Evolutionary conservation across 2,888 invertebrate genomes (phyloP), one percentile per base, ranked within the genome.

Genomic region (Lepetodrilus schrolli): DNA sequence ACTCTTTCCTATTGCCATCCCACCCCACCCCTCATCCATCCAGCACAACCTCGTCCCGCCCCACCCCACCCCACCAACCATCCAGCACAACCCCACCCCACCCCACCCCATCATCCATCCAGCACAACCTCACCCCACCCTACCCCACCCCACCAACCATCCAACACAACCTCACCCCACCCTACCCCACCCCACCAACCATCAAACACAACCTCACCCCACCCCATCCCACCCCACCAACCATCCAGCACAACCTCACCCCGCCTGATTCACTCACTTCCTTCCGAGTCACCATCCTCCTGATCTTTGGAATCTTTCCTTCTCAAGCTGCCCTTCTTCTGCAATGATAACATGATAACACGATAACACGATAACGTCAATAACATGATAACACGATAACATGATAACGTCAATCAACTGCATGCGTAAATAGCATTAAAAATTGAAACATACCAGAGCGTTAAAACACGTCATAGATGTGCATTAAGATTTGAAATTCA

Each of bases 281-380:
- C 85, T 70, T 83, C 84, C 43, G 86, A 84, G 74, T 82, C 81
- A 66, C 80, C 65, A 50, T 82, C 82, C 65, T 84, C 84, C 8
- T 81, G 81, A 17, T 83, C 83, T 51, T 83, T 85, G 65, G 86
- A 86, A 78, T 83, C 82, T 72, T 84, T 85, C 66, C 84, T 83
- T 43, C 80, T 82, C 50, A 84, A 80, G 75, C 85, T 86, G 65
- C 83, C 84, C 72, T 82, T 85, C 80, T 82, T 87, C 72, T 80
- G 80, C 84, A 58, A 58, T 34, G n/a, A n/a, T n/a, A n/a, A n/a
- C n/a, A n/a, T n/a, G n/a, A n/a, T n/a, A n/a, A n/a, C n/a, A n/a
- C n/a, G n/a, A n/a, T n/a, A n/a, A n/a, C n/a, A n/a, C n/a, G n/a
- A n/a, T n/a, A n/a, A n/a, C n/a, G n/a, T n/a, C n/a, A n/a, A n/a